A percentile compares a stretch with the other conserved stretches of the same genome.
Conservation (phyloP, 2,888 invertebrate species). For the Ennomos quercinarius region DNA sequence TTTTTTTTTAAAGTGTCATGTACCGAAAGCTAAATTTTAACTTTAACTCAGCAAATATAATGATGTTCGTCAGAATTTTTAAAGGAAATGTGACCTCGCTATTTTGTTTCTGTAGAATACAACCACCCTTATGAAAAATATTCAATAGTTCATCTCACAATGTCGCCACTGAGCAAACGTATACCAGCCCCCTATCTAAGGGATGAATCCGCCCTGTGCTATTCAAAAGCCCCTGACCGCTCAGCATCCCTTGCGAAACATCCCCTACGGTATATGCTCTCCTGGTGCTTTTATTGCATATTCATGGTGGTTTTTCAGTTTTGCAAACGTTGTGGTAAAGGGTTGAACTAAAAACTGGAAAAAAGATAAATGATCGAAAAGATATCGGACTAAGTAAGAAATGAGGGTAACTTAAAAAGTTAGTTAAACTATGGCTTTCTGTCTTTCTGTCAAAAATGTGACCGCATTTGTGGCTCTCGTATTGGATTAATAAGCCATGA, state of each 20-base stretch:
- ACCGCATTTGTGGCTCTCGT: too few species aligned
- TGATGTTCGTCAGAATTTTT: too few species aligned
- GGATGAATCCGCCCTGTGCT: constrained; percentile 57
- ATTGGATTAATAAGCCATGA: too few species aligned
- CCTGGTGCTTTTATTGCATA: constrained; percentile 84
- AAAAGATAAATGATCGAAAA: too few species aligned
- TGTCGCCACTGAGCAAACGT: constrained; percentile 45
- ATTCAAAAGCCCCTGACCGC: constrained; percentile 65
- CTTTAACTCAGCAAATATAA: too few species aligned
- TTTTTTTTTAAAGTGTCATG: too few species aligned
- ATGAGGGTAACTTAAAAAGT: too few species aligned
- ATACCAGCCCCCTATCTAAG: constrained; percentile 43
- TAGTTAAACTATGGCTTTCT: too few species aligned
- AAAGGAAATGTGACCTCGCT: too few species aligned
- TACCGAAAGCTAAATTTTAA: too few species aligned
- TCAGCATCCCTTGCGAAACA: constrained; percentile 80
- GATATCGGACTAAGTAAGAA: too few species aligned
- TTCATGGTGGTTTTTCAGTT: constrained; percentile 68
- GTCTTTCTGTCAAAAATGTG: too few species aligned
- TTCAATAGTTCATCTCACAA: constrained; percentile 21
- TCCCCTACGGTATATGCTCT: constrained; percentile 59
- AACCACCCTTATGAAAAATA: not conserved
- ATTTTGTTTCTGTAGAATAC: not conserved
- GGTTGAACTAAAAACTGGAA: constrained; percentile 22
- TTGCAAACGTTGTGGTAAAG: constrained; percentile 59